phyloP scores from a whole-genome alignment of 2,888 invertebrate genomes.

The Heliothis peltigera region DNA sequence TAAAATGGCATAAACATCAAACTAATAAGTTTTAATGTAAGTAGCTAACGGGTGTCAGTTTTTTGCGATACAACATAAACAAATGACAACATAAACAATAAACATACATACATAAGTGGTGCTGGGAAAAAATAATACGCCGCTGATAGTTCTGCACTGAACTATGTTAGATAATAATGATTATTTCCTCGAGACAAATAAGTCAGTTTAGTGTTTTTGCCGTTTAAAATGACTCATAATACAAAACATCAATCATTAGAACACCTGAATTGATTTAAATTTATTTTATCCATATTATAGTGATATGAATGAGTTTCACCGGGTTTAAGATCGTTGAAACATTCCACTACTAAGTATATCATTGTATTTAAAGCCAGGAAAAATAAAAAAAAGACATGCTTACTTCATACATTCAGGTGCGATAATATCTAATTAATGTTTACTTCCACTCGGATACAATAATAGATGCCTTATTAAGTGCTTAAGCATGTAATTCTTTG shows the following conservation, averaged over 20 bases:
- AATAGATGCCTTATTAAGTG: conserved; percentile 23
- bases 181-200: conserved; percentile 33
- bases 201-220: neutral
- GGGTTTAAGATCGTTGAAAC: conserved; percentile 2
- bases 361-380: conserved; percentile 13
- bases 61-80: conserved; percentile 32
- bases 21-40: conserved; percentile 34
- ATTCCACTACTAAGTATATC: conserved; percentile 5
- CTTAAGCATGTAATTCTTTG: conserved; percentile 17
- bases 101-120: conserved; percentile 2
- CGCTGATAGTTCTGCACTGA: conserved; percentile 22
- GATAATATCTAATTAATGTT: conserved; percentile 26
- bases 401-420: neutral
- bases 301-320: neutral
- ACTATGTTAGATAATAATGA: conserved; percentile 13
- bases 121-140: conserved; percentile 21
- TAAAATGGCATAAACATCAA: conserved; percentile 29
- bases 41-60: conserved; percentile 34
- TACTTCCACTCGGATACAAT: conserved; percentile 37
- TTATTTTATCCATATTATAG: neutral
- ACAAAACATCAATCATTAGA: no score
- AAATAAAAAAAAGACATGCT: conserved; percentile 39
- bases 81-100: no score
- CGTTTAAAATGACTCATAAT: neutral
- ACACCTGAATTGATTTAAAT: no score